phyloP scores from a whole-genome alignment of 2,888 invertebrate species.

The Auanema freiburgensis region DNA sequence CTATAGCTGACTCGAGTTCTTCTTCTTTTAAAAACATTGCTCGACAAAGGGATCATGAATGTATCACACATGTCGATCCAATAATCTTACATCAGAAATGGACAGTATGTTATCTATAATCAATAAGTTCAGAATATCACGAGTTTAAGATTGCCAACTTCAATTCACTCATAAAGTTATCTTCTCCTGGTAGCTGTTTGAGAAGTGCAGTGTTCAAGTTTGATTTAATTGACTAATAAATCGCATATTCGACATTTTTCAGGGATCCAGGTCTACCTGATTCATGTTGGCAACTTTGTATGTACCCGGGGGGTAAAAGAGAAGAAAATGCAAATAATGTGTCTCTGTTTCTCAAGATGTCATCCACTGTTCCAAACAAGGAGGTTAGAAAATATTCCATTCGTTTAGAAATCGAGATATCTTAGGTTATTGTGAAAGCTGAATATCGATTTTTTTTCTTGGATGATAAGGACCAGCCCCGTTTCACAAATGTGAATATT shows the following conservation, averaged over 20 bases:
- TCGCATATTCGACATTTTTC: conserved; percentile 8
- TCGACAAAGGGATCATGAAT: conserved; percentile 40
- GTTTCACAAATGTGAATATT: conserved; percentile 63
- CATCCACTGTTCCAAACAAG: conserved; percentile 53
- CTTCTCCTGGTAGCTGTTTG: conserved; percentile 61
- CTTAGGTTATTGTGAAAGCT: conserved; percentile 63
- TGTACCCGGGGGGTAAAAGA: conserved; percentile 64
- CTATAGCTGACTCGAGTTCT: too few relatives aligned
- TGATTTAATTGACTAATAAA: background rate
- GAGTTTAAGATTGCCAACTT: conserved; percentile 57
- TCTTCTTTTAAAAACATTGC: too few relatives aligned
- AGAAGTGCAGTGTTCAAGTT: conserved; percentile 59
- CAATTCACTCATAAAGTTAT: conserved; percentile 57
- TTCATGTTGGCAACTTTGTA: conserved; percentile 63
- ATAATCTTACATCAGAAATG: conserved; percentile 61
- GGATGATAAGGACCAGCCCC: conserved; percentile 57
- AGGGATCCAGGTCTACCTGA: conserved; percentile 55
- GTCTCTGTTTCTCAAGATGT: conserved; percentile 64
- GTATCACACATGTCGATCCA: conserved; percentile 58
- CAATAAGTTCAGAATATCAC: background rate
- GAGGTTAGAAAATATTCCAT: conserved; percentile 39
- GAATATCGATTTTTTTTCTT: conserved; percentile 64
- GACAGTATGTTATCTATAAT: conserved; percentile 47
- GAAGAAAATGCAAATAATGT: conserved; percentile 63
- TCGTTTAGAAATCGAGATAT: conserved; percentile 11